Percentiles rank a stretch among this genome's conserved stretches.
Conservation (phyloP, 2,113 vertebrate species). For the Pungitius pungitius region DNA sequence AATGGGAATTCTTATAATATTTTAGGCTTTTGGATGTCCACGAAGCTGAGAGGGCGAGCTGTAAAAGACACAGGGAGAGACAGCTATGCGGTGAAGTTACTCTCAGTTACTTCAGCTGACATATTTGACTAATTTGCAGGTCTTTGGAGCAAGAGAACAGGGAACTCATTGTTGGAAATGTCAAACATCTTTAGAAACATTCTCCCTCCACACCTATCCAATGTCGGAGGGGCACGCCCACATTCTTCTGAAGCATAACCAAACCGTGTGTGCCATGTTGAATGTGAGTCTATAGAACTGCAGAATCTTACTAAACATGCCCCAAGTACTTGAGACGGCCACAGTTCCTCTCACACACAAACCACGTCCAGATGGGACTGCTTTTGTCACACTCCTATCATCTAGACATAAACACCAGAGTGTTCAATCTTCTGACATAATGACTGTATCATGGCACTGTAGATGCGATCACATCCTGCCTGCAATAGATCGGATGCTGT, state of each 20-base stretch:
- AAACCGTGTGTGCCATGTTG: background rate
- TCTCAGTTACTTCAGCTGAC: no score
- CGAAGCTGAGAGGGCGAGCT: no score
- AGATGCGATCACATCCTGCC: conserved; percentile 54
- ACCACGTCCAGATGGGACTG: conserved; percentile 32
- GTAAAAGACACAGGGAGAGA: background rate
- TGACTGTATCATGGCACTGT: conserved; percentile 35
- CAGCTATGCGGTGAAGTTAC: background rate
- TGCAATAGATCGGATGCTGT: conserved; percentile 56
- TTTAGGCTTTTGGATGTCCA: background rate
- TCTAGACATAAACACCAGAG: conserved; percentile 24
- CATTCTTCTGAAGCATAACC: background rate
- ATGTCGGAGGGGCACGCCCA: background rate
- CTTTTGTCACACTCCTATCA: conserved; percentile 11
- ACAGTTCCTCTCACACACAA: conserved; percentile 14
- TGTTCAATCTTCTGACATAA: conserved; percentile 22
- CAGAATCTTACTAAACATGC: background rate
- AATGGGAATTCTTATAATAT: background rate
- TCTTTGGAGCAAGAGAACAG: background rate
- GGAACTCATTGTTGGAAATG: background rate
- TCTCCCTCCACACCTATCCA: background rate
- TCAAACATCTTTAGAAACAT: background rate
- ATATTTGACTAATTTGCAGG: background rate
- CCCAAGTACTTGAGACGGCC: background rate
- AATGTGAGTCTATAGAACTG: background rate